Evolutionary conservation across 2,113 vertebrate species (phyloP), one percentile per base, ranked within the genome.

Genomic region (Paralichthys olivaceus): DNA sequence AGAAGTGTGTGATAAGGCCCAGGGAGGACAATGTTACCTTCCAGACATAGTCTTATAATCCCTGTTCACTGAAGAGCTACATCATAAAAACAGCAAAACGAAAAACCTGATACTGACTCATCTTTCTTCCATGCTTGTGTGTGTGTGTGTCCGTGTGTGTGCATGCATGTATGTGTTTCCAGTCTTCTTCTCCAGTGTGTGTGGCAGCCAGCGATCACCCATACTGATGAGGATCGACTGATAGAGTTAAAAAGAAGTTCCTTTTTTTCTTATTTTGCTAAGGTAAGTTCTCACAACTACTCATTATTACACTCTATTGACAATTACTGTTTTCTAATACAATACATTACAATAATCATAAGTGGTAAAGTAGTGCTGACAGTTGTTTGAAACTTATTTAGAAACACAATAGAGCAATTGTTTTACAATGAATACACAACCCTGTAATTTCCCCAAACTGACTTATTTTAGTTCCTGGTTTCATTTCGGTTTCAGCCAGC

Each of bases 161-260:
- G 28, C 80, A 43, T 69, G 2, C 62, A 23, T 64, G 9, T 78
- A 14, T 81, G 20, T 89, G 63, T 77, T 58, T 81, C 32, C 78
- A 94, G 94, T 89, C 79, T 90, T 87, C 74, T 81, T 84, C 75
- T 89, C 69, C 79, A 82, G 87, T 85, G 88, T 88, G 81, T 85
- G 86, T 79, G 90, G 81, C 81, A 77, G 89, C 82, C 80, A 85
- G 51, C 58, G 69, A 86, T 82, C 85, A 85, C 74, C 87, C 65
- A 91, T 91, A 83, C 94, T 86, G 90, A 95, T 94, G 94, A 93
- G 90, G 92, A 92, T 90, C 88, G 79, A 58, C 89, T 95, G 85
- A 93, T 81, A 79, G 61, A 71, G 68, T 88, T 84, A 74, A 89
- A 90, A 75, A 81, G 72, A 90, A 85, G 69, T 91, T 85, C 72